phyloP scores from a whole-genome alignment of 2,113 vertebrate species.

The Proteles cristata region DNA sequence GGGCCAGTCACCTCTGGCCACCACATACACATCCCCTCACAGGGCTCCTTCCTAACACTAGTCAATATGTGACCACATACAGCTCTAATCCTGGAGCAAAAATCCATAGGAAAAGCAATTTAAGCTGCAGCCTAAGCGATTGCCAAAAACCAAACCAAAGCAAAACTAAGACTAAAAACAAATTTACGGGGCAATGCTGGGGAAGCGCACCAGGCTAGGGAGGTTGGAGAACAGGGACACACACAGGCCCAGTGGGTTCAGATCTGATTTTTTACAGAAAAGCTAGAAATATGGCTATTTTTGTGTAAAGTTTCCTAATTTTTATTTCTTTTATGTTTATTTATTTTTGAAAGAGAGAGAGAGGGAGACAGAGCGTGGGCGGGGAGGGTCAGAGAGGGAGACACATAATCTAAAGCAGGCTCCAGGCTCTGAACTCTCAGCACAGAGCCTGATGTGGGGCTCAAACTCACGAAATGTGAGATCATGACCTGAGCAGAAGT shows the following conservation, averaged over 20 bases:
- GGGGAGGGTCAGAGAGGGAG: too few relatives aligned
- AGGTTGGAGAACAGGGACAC: too few relatives aligned
- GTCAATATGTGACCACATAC: not conserved
- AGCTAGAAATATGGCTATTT: not conserved
- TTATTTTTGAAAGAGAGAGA: too few relatives aligned
- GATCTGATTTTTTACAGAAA: not conserved
- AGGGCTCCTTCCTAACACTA: not conserved
- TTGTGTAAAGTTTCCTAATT: not conserved
- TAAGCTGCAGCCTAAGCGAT: not conserved
- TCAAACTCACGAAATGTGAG: too few relatives aligned
- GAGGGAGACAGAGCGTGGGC: too few relatives aligned
- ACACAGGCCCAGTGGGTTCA: not conserved
- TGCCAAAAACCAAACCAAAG: not conserved
- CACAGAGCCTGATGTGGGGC: too few relatives aligned
- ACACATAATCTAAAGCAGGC: too few relatives aligned
- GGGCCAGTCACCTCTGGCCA: not conserved
- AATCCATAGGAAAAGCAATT: not conserved
- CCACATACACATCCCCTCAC: not conserved
- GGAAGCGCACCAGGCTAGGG: not conserved
- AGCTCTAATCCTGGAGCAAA: not conserved
- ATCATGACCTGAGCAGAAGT: too few relatives aligned
- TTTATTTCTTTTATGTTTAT: not conserved
- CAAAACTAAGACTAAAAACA: not conserved
- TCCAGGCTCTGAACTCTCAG: too few relatives aligned
- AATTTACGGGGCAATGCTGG: not conserved